Percentiles rank a stretch among this genome's conserved stretches.
These are phyloP conservation scores for Gryllus longicercus DNA, from an alignment of 2,888 invertebrate genomes.

Conservation along the genomic window DNA sequence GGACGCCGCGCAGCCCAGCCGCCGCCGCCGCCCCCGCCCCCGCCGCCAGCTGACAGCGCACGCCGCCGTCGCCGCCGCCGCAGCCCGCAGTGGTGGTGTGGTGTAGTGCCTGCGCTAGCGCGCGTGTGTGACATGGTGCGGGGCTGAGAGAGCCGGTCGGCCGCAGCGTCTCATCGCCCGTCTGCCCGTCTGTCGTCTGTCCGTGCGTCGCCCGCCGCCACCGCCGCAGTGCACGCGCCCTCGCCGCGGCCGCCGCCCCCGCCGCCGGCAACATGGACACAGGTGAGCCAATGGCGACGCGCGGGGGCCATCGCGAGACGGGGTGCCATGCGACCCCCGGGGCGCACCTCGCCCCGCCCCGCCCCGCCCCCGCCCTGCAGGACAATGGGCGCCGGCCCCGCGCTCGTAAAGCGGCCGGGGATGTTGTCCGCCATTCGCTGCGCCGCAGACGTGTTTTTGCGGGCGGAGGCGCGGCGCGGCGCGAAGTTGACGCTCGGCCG, in stretches of 20 bases:
- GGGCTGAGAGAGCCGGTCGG: background rate
- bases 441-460: too few relatives aligned
- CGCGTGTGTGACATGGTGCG: background rate
- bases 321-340: too few relatives aligned
- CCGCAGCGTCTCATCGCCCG: too few relatives aligned
- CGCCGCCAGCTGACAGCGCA: background rate
- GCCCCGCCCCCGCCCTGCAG: too few relatives aligned
- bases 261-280: constrained; percentile 1
- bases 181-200: too few relatives aligned
- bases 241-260: background rate
- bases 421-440: too few relatives aligned
- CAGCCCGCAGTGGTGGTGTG: background rate
- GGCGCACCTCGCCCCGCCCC: too few relatives aligned
- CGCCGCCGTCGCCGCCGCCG: background rate
- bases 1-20: background rate
- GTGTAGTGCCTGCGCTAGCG: background rate
- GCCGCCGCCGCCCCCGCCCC: background rate
- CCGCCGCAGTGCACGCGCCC: background rate
- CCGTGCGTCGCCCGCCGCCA: too few relatives aligned
- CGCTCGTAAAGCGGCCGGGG: too few relatives aligned
- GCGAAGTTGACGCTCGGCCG: too few relatives aligned
- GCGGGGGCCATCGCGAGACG: background rate
- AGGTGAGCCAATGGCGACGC: background rate
- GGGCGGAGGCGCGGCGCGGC: too few relatives aligned
- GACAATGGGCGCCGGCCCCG: too few relatives aligned